Conservation (phyloP, 2,113 vertebrate genomes). For the Atlantisia rogersi region DNA sequence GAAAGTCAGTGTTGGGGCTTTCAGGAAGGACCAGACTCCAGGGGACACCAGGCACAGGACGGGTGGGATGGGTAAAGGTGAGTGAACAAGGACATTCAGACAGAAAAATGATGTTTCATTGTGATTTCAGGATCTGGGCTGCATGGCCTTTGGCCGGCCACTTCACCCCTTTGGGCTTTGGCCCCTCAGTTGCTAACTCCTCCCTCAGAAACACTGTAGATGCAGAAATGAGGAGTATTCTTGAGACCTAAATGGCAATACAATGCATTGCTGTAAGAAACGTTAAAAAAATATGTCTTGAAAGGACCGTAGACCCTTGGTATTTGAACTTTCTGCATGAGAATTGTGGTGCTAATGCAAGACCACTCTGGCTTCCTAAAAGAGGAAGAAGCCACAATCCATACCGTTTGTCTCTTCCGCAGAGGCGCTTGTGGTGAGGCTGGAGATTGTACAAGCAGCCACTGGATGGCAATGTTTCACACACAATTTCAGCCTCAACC, state of each 20-base stretch:
- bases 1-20: neutral
- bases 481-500: conserved; percentile 7
- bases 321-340: neutral
- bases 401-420: neutral
- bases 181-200: neutral
- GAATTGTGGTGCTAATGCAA: neutral
- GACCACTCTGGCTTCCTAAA: neutral
- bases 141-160: neutral
- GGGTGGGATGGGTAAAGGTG: neutral
- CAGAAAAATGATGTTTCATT: neutral
- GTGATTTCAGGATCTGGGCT: neutral
- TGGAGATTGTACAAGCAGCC: neutral
- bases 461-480: conserved; percentile 71
- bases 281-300: neutral
- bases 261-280: neutral
- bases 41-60: neutral
- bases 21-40: neutral
- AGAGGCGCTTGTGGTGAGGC: neutral
- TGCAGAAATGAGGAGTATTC: neutral
- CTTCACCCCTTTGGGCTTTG: neutral
- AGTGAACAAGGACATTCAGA: neutral
- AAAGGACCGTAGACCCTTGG: neutral
- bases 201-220: neutral
- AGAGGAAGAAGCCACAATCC: neutral
- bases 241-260: neutral